Percentiles rank a stretch among this genome's conserved stretches.
Conservation (phyloP, 2,797 vertebrate species). For the Poecilia wingei region DNA sequence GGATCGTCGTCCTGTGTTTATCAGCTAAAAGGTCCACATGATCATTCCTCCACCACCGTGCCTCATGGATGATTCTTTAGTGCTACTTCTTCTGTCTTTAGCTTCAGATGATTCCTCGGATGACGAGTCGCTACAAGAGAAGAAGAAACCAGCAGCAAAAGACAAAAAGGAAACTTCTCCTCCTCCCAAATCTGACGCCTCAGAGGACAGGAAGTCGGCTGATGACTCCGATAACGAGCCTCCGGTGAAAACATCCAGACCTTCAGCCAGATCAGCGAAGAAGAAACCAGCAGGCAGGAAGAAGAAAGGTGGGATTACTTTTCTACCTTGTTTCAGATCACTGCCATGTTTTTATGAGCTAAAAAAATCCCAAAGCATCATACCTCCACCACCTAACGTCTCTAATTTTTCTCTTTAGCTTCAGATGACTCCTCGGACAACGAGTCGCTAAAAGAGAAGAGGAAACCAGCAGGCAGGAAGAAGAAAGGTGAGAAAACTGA, state of each 20-base stretch:
- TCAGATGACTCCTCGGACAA: constrained; percentile 53
- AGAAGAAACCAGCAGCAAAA: constrained; percentile 24
- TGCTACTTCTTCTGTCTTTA: not conserved
- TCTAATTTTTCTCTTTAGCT: not conserved
- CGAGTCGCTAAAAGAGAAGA: constrained; percentile 49
- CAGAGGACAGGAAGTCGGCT: constrained; percentile 31
- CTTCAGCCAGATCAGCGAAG: not conserved
- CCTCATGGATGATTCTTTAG: too few relatives aligned
- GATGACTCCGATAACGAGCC: not conserved
- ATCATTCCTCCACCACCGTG: too few relatives aligned
- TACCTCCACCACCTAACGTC: too few relatives aligned
- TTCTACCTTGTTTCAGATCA: not conserved
- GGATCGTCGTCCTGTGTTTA: too few relatives aligned
- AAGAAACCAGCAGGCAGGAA: constrained; percentile 1
- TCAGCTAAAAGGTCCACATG: too few relatives aligned
- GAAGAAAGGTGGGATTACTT: constrained; percentile 31
- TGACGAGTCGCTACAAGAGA: constrained; percentile 41
- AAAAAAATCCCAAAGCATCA: too few relatives aligned
- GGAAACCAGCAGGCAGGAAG: constrained; percentile 28
- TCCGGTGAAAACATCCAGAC: not conserved
- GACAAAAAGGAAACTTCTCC: constrained; percentile 29
- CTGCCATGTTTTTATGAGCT: too few relatives aligned
- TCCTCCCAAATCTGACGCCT: constrained; percentile 33
- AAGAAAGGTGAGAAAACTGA: constrained; percentile 37
- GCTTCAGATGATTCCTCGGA: constrained; percentile 47